Evolutionary conservation across 2,888 invertebrate genomes (phyloP), one percentile per base, ranked within the genome.

Genomic region (Eucera pruinosa): DNA sequence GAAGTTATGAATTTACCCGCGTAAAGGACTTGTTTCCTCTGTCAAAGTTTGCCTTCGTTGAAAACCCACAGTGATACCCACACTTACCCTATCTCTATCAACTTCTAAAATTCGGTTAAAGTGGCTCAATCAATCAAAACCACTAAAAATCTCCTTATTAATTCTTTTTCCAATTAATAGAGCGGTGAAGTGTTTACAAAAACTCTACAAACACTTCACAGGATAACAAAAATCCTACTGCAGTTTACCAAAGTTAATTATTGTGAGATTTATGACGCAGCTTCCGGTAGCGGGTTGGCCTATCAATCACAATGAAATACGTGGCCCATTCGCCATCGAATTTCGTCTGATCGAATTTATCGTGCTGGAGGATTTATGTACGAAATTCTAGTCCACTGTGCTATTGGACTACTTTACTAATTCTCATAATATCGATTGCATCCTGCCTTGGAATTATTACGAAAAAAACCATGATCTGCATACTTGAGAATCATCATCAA

Each of bases 241-340:
- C 41, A 61, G 25, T 15, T 54, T 48, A 39, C 25, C 23, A 7
- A 30, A 41, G 62, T 64, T 65, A 67, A 58, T 72, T 67, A 67
- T 60, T 27, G 41, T 27, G 45, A 72, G 48, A 72, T 72, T 67
- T 58, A 72, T 36, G 50, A n/a, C 39, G 30, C 58, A 20, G 39
- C 36, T 67, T 41, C 58, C 57, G 25, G 43, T 30, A 57, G n/a
- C 65, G 15, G 30, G 54, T 47, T 20, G 39, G n/a, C 58, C 60
- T 33, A 67, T 72, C 67, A 45, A 72, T 72, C 71, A 50, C 36
- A 27, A 52, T 67, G 58, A 72, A 72, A 52, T 60, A 72, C 50
- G 57, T 20, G 39, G 18, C 18, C 48, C 39, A 18, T n/a, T 39
- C 67, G 48, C 33, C 47, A 68, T 61, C 50, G 54, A 64, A 69